These are phyloP conservation scores for Cremastinae sp. DNA, from an alignment of 2,888 invertebrate genomes.

Conservation along the genomic window DNA sequence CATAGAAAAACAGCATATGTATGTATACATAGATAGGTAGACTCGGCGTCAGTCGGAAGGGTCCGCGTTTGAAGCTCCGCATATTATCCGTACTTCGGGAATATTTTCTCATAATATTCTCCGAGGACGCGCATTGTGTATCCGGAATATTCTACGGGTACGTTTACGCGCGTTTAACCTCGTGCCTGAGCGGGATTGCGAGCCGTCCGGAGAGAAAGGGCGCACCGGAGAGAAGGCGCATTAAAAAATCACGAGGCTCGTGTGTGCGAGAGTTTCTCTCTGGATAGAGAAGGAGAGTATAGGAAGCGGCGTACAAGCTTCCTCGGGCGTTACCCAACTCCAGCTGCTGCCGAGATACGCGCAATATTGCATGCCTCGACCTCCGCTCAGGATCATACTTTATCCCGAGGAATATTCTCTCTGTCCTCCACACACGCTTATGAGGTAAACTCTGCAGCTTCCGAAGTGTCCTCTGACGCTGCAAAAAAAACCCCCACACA, in stretches of 20 bases:
- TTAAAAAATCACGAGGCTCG: constrained; percentile 46
- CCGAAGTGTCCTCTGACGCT: constrained; percentile 14
- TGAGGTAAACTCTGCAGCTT: constrained; percentile 47
- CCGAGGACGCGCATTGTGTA: background rate
- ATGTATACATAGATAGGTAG: too few species aligned
- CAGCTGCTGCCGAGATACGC: constrained; percentile 59
- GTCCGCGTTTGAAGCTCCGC: constrained; percentile 1
- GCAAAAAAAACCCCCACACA: background rate
- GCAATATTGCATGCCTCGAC: constrained; percentile 48
- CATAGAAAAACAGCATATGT: too few species aligned
- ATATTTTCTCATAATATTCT: too few species aligned
- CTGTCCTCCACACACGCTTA: constrained; percentile 31
- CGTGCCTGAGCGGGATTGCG: constrained; percentile 11
- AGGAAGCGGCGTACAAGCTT: constrained; percentile 13
- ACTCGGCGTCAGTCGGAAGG: too few species aligned
- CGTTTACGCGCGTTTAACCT: constrained; percentile 47
- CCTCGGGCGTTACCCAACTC: constrained; percentile 47
- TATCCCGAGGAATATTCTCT: constrained; percentile 49
- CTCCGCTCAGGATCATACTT: constrained; percentile 51
- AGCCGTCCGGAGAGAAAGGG: too few species aligned
- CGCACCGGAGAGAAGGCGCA: constrained; percentile 27
- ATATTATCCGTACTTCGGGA: background rate
- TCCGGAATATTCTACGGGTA: constrained; percentile 15
- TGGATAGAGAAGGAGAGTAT: constrained; percentile 1
- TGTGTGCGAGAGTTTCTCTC: background rate